Evolutionary conservation across 1,140 invertebrate genomes (phyloP).

Genomic region (Metaphire vulgaris): DNA sequence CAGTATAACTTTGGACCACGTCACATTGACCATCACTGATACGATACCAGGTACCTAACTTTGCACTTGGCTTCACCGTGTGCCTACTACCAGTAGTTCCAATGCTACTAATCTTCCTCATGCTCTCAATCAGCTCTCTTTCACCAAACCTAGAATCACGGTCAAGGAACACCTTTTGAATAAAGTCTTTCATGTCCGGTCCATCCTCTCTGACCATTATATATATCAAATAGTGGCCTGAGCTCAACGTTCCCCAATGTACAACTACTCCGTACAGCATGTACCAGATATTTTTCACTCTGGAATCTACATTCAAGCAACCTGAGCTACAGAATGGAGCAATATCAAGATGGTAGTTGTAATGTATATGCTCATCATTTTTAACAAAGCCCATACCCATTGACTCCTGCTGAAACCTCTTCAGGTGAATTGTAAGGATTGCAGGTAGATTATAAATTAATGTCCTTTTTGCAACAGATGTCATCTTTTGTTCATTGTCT

Average conservation of each 20-base stretch:
- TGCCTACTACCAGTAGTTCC: too few species aligned
- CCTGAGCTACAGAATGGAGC: not conserved
- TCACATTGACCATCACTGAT: too few species aligned
- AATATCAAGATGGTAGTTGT: not conserved
- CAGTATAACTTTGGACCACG: too few species aligned
- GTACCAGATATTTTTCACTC: not conserved
- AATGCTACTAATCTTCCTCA: too few species aligned
- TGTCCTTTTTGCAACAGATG: not conserved
- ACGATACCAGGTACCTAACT: too few species aligned
- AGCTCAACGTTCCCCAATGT: not conserved
- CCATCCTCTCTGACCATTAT: not conserved
- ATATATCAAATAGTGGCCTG: not conserved
- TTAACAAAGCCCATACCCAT: not conserved
- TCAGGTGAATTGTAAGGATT: not conserved
- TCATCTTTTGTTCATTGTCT: not conserved
- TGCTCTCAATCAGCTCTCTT: too few species aligned
- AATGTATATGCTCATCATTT: not conserved
- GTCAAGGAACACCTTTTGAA: too few species aligned
- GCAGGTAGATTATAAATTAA: not conserved
- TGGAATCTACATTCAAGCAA: not conserved
- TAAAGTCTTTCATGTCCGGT: too few species aligned
- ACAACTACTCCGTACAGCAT: not conserved
- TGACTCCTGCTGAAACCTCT: not conserved
- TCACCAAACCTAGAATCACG: too few species aligned
- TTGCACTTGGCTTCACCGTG: too few species aligned